Conservation (phyloP, 2,888 invertebrate species). For the Morpho achilles region DNA sequence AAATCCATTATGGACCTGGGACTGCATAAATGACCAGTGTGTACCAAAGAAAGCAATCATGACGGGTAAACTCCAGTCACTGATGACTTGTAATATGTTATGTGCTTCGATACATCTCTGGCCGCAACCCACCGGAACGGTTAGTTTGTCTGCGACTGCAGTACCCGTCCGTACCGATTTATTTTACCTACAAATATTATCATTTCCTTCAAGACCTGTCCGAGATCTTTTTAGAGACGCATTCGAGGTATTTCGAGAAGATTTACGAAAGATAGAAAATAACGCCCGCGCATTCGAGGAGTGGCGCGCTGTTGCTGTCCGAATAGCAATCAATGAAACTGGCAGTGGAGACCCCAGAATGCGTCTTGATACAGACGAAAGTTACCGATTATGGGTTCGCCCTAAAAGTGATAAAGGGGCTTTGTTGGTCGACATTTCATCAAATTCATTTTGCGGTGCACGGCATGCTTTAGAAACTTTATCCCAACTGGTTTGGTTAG, state of each 20-base stretch:
- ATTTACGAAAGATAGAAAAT: conserved; percentile 60
- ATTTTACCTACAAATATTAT: conserved; percentile 60
- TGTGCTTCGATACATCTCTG: conserved; percentile 85
- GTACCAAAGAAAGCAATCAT: conserved; percentile 63
- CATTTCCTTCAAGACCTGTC: conserved; percentile 47
- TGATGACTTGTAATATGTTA: conserved; percentile 86
- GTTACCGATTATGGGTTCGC: conserved; percentile 81
- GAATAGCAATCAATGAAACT: conserved; percentile 64
- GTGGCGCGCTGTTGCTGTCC: conserved; percentile 60
- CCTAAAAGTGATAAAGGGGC: conserved; percentile 56
- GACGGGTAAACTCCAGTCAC: conserved; percentile 64
- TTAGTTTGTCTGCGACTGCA: conserved; percentile 80
- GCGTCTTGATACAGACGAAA: conserved; percentile 83
- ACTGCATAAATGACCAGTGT: conserved; percentile 83
- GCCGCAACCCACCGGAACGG: conserved; percentile 86
- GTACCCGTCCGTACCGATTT: conserved; percentile 78
- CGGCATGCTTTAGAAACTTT: conserved; percentile 87
- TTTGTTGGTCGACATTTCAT: conserved; percentile 79
- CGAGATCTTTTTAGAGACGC: conserved; percentile 58
- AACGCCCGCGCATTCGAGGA: conserved; percentile 45
- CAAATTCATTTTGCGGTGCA: conserved; percentile 85
- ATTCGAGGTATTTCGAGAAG: conserved; percentile 65
- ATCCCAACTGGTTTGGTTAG: conserved; percentile 88
- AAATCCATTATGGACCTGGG: conserved; percentile 85
- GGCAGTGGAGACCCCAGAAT: conserved; percentile 71